Percentiles rank a stretch among this genome's conserved stretches.
Evolutionary conservation across 2,888 invertebrate genomes (phyloP).

Genomic region (Andrena hattorfiana): DNA sequence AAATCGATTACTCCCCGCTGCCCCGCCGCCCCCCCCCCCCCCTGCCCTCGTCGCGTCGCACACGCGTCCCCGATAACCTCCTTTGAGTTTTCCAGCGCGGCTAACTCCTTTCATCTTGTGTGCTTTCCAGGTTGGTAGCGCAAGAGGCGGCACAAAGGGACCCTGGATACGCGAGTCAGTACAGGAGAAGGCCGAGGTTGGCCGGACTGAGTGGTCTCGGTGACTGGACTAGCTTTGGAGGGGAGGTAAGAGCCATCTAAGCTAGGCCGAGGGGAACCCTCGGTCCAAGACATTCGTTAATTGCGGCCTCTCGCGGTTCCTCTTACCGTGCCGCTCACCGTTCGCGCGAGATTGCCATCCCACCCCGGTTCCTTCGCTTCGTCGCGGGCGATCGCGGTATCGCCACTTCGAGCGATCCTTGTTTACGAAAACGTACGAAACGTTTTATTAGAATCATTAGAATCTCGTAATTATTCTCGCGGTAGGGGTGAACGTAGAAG

Average conservation of each 20-base stretch:
- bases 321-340: conserved; percentile 22
- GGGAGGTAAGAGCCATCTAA: conserved; percentile 79
- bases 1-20: conserved; percentile 33
- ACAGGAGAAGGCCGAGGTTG: conserved; percentile 84
- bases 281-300: conserved; percentile 49
- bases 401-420: too few relatives aligned
- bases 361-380: neutral
- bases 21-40: neutral
- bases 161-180: conserved; percentile 84
- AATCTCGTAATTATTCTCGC: too few relatives aligned
- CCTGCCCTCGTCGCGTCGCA: neutral
- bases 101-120: conserved; percentile 57
- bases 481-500: too few relatives aligned
- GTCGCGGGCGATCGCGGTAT: neutral
- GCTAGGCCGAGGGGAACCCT: conserved; percentile 14
- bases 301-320: conserved; percentile 34
- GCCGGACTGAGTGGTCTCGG: conserved; percentile 84
- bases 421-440: too few relatives aligned
- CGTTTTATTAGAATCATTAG: too few relatives aligned
- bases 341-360: neutral
- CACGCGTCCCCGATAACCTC: conserved; percentile 25
- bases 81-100: conserved; percentile 16
- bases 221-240: conserved; percentile 85
- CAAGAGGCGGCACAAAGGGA: conserved; percentile 92
- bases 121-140: conserved; percentile 93